A percentile compares a stretch with the other conserved stretches of the same genome.
These are phyloP conservation scores for Montipora efflorescens DNA, from an alignment of 64 coral and sea anemone genomes.

Conservation along the genomic window DNA sequence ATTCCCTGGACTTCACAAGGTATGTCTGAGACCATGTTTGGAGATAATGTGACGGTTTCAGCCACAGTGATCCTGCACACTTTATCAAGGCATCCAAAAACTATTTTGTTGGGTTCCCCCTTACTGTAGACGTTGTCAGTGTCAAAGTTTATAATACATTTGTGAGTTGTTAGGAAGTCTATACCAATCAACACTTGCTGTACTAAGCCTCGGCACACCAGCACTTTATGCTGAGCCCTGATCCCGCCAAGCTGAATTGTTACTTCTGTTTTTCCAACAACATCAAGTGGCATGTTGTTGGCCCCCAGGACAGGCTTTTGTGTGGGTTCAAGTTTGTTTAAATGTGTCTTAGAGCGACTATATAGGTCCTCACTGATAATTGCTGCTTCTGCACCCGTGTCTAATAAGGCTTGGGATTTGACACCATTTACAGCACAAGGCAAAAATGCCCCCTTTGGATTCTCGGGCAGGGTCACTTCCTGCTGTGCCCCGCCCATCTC, in stretches of 20 bases:
- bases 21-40: constrained; percentile 12
- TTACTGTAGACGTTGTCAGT: not conserved
- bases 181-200: constrained; percentile 49
- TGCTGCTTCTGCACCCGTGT: constrained; percentile 22
- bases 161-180: constrained; percentile 50
- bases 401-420: not conserved
- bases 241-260: constrained; percentile 11
- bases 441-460: constrained; percentile 24
- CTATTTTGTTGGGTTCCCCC: constrained; percentile 3
- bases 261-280: constrained; percentile 5
- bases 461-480: constrained; percentile 16
- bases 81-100: constrained; percentile 4
- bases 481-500: not conserved
- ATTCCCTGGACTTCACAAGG: not conserved
- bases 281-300: constrained; percentile 33
- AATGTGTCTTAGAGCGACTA: not conserved
- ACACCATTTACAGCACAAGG: constrained; percentile 22
- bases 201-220: constrained; percentile 13
- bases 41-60: constrained; percentile 36
- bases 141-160: constrained; percentile 48
- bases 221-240: not conserved
- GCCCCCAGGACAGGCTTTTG: constrained; percentile 4
- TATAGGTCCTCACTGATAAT: constrained; percentile 34
- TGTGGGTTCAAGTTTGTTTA: not conserved
- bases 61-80: constrained; percentile 32